phyloP scores from a whole-genome alignment of 2,888 invertebrate genomes.

The Poecilobothrus nobilitatus region DNA sequence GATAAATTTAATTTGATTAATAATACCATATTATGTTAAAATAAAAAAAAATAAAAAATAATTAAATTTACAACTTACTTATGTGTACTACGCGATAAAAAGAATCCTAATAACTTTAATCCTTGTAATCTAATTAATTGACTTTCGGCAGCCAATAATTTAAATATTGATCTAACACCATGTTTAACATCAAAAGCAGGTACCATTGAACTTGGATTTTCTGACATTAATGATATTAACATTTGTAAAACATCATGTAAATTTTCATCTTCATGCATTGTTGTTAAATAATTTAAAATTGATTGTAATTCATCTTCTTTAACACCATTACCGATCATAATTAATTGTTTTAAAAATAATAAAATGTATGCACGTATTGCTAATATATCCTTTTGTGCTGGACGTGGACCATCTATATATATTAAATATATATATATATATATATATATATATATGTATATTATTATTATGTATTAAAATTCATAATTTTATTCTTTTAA shows the following conservation, averaged over 20 bases:
- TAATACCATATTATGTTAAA: no score
- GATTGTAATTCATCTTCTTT: constrained; percentile 98
- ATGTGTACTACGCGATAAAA: constrained; percentile 94
- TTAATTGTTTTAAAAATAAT: constrained; percentile 89
- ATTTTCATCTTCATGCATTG: constrained; percentile 98
- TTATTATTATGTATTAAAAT: no score
- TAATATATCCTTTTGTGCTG: constrained; percentile 87
- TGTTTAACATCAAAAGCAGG: constrained; percentile 98
- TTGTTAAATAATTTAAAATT: constrained; percentile 94
- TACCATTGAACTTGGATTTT: constrained; percentile 98
- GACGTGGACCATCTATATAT: constrained; percentile 79
- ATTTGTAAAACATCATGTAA: constrained; percentile 96
- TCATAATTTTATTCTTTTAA: no score
- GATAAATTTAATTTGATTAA: no score
- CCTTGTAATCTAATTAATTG: constrained; percentile 93
- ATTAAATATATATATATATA: constrained; percentile 9
- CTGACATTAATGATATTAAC: constrained; percentile 93
- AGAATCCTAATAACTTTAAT: constrained; percentile 92
- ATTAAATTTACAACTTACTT: constrained; percentile 57
- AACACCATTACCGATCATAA: constrained; percentile 93
- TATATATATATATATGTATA: not conserved
- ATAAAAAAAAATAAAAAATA: no score
- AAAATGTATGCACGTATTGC: constrained; percentile 92
- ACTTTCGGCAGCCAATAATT: constrained; percentile 89
- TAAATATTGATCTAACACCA: constrained; percentile 94